phyloP scores from a whole-genome alignment of 2,113 vertebrate species.

The Raja brachyura region DNA sequence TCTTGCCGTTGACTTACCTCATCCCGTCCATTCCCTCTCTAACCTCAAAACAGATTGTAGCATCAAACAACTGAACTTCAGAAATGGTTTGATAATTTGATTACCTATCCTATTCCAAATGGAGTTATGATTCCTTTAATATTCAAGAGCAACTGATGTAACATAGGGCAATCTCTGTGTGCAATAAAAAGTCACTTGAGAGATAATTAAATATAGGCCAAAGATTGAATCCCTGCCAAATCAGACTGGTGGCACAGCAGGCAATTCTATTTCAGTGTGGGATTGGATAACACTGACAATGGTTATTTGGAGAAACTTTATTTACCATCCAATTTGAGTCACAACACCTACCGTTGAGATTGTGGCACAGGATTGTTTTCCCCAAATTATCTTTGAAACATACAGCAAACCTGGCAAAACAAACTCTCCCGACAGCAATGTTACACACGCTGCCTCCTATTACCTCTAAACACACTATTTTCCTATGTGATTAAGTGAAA shows the following conservation, averaged over 20 bases:
- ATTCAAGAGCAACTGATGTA: background rate
- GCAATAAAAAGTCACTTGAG: background rate
- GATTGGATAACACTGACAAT: background rate
- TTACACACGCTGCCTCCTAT: background rate
- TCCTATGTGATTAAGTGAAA: background rate
- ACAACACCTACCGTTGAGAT: background rate
- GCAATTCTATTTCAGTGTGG: background rate
- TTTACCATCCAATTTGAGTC: background rate
- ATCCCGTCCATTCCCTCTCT: background rate
- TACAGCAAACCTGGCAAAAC: background rate
- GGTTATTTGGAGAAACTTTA: background rate
- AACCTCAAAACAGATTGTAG: background rate
- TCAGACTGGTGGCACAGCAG: background rate
- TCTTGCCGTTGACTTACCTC: background rate
- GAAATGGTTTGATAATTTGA: background rate
- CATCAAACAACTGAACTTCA: background rate
- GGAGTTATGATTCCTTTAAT: background rate
- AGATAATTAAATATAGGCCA: slow-evolving; percentile 24
- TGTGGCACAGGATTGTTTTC: background rate
- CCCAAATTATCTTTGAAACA: background rate
- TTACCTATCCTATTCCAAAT: background rate
- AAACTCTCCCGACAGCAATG: background rate
- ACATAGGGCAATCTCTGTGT: background rate
- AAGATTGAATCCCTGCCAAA: slow-evolving; percentile 19
- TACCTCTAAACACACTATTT: background rate